phyloP scores from a whole-genome alignment of 2,797 vertebrate genomes.

The Bradypodion pumilum region DNA sequence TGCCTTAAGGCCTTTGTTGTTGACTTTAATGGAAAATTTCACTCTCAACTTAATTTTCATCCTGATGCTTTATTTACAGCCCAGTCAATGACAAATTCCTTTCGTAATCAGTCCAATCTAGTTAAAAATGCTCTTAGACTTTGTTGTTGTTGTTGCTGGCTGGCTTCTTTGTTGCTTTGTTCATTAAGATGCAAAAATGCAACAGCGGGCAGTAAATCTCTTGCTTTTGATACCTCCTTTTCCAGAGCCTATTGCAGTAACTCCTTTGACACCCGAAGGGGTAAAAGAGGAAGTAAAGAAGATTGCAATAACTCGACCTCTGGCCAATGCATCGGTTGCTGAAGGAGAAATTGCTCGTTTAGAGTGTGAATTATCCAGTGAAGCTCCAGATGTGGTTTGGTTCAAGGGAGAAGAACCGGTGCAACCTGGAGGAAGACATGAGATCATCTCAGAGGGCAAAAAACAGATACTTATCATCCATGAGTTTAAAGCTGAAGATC shows the following conservation, averaged over 20 bases:
- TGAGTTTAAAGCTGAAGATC: constrained; percentile 82
- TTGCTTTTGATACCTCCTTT: constrained; percentile 2
- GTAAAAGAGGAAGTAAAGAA: too few relatives aligned
- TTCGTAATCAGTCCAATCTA: neutral
- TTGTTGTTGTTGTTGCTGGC: neutral
- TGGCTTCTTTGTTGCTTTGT: neutral
- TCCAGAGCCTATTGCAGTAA: constrained; percentile 74
- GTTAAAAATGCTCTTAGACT: neutral
- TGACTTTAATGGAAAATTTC: neutral
- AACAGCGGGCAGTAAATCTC: accelerated
- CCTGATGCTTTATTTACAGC: neutral
- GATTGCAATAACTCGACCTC: constrained; percentile 54
- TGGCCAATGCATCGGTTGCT: constrained; percentile 62
- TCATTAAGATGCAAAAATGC: neutral
- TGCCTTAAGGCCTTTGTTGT: neutral
- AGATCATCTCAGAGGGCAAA: constrained; percentile 80
- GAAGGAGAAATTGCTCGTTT: constrained; percentile 75
- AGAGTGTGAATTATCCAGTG: constrained; percentile 73
- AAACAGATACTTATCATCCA: constrained; percentile 83
- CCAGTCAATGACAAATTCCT: neutral
- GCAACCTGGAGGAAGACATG: constrained; percentile 78
- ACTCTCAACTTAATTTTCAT: neutral
- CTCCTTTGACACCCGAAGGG: too few relatives aligned
- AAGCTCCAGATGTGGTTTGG: constrained; percentile 78
- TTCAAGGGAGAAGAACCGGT: constrained; percentile 81